These are phyloP conservation scores for Himalopsyche kuldschensis DNA, from an alignment of 2,888 invertebrate genomes.

Conservation along the genomic window DNA sequence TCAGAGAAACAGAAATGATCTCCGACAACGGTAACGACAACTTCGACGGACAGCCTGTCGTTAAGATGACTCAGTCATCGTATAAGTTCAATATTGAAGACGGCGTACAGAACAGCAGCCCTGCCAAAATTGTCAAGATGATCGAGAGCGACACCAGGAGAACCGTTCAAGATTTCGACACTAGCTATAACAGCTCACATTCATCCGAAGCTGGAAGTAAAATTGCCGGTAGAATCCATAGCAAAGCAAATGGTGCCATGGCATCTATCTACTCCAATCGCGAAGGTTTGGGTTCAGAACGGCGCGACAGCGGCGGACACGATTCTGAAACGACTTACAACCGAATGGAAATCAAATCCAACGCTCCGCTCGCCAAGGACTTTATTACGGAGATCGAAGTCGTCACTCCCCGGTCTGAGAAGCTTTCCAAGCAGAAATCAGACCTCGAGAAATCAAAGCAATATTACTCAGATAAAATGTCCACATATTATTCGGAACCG, in stretches of 20 bases:
- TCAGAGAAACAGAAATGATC: constrained; percentile 31
- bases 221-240: constrained; percentile 18
- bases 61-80: constrained; percentile 46
- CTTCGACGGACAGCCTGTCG: constrained; percentile 34
- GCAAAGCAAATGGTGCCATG: constrained; percentile 5
- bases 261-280: constrained; percentile 6
- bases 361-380: constrained; percentile 51
- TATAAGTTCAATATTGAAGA: constrained; percentile 45
- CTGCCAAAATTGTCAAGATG: constrained; percentile 39
- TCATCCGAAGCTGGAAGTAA: constrained; percentile 6
- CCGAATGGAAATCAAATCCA: constrained; percentile 12
- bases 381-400: constrained; percentile 78
- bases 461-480: neutral
- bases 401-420: constrained; percentile 56
- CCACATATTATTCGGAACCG: neutral
- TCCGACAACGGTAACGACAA: constrained; percentile 18
- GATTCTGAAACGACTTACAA: neutral
- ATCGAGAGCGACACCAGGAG: constrained; percentile 43
- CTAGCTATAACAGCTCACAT: neutral
- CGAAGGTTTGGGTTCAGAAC: constrained; percentile 42
- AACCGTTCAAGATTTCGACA: constrained; percentile 41
- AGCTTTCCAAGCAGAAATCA: constrained; percentile 42
- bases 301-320: constrained; percentile 43
- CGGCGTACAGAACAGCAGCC: constrained; percentile 32
- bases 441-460: neutral